Evolutionary conservation across 1,140 invertebrate species (phyloP).

Genomic region (Stegodyphus dumicola): DNA sequence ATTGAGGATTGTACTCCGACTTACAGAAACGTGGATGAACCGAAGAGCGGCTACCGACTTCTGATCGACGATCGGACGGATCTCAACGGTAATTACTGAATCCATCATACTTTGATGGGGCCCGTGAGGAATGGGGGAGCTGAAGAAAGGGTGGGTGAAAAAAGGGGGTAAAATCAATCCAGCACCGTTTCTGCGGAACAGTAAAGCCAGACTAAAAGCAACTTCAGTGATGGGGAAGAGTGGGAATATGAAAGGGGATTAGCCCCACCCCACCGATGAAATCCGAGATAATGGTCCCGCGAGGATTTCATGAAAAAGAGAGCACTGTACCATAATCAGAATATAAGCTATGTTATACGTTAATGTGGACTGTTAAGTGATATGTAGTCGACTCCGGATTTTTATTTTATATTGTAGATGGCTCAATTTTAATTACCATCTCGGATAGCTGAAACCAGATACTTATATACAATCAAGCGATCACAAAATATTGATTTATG

Average conservation of each 20-base stretch:
- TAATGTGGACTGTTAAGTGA: slow-evolving; percentile 49
- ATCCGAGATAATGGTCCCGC: slow-evolving; percentile 48
- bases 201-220: slow-evolving; percentile 6
- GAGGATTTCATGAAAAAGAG: slow-evolving; percentile 41
- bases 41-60: background rate
- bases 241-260: slow-evolving; percentile 40
- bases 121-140: slow-evolving; percentile 14
- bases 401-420: slow-evolving; percentile 21
- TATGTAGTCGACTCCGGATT: background rate
- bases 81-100: slow-evolving; percentile 36
- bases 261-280: slow-evolving; percentile 34
- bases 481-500: too few relatives aligned
- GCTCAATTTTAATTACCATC: slow-evolving; percentile 27
- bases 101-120: slow-evolving; percentile 40
- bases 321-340: slow-evolving; percentile 42
- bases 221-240: slow-evolving; percentile 14
- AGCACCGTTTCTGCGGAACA: background rate
- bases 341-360: slow-evolving; percentile 8
- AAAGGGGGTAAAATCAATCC: slow-evolving; percentile 23
- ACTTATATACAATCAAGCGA: too few relatives aligned
- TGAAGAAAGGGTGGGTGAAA: slow-evolving; percentile 1
- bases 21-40: background rate
- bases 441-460: too few relatives aligned
- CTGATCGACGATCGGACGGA: background rate
- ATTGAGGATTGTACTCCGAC: background rate